Evolutionary conservation across 2,888 invertebrate genomes (phyloP).

Genomic region (Biston betularia): DNA sequence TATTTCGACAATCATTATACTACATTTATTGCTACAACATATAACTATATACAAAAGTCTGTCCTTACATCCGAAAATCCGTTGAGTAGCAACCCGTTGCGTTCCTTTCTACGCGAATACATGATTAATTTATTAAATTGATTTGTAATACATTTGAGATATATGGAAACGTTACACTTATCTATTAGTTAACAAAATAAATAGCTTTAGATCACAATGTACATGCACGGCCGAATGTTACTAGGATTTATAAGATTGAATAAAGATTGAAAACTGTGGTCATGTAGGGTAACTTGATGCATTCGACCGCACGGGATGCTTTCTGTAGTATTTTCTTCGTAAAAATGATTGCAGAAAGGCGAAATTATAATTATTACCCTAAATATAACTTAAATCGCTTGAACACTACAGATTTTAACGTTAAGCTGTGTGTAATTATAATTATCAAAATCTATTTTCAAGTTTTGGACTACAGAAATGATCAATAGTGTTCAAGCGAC

Average conservation of each 20-base stretch:
- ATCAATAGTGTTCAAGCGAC: slow-evolving; percentile 50
- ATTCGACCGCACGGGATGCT: slow-evolving; percentile 62
- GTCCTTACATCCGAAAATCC: slow-evolving; percentile 60
- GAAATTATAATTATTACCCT: slow-evolving; percentile 65
- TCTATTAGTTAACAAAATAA: slow-evolving; percentile 76
- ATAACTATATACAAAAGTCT: slow-evolving; percentile 76
- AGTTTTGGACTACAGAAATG: slow-evolving; percentile 10
- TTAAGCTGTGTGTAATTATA: slow-evolving; percentile 1
- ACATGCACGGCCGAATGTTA: slow-evolving; percentile 58
- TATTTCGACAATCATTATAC: slow-evolving; percentile 79
- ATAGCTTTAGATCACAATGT: slow-evolving; percentile 73
- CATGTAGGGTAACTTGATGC: slow-evolving; percentile 40
- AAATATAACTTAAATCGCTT: slow-evolving; percentile 51
- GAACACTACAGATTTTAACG: slow-evolving; percentile 42
- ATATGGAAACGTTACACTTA: slow-evolving; percentile 62
- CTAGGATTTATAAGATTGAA: neutral
- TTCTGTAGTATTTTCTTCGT: slow-evolving; percentile 74
- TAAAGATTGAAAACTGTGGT: slow-evolving; percentile 18
- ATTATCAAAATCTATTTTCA: slow-evolving; percentile 1
- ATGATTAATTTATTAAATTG: slow-evolving; percentile 40
- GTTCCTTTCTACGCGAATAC: slow-evolving; percentile 52
- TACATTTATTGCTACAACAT: slow-evolving; percentile 75
- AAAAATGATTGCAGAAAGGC: slow-evolving; percentile 83
- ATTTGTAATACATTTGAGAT: slow-evolving; percentile 46
- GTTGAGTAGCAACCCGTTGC: slow-evolving; percentile 52